A percentile compares a stretch with the other conserved stretches of the same genome.
Evolutionary conservation across 2,797 vertebrate species (phyloP).

Genomic region (Cryptoblepharus egeriae): DNA sequence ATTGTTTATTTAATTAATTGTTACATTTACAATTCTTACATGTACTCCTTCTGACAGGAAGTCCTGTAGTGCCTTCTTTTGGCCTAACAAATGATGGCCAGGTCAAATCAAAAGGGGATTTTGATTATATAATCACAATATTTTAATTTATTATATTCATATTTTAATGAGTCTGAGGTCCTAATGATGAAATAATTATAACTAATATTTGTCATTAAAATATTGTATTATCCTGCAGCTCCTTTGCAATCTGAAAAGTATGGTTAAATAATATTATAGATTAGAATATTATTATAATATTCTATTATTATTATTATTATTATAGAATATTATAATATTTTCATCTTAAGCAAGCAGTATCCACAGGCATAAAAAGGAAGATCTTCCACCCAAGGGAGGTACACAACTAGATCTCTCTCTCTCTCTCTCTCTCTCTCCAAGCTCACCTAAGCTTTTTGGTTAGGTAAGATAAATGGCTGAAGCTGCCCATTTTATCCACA

Average conservation of each 20-base stretch:
- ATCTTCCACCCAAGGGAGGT: not conserved
- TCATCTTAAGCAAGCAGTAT: not conserved
- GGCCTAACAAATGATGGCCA: not conserved
- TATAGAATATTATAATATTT: too few species aligned
- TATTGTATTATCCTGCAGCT: not conserved
- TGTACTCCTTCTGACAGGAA: not conserved
- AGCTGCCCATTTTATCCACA: too few species aligned
- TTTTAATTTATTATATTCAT: not conserved
- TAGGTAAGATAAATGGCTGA: not conserved
- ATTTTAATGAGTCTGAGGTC: not conserved
- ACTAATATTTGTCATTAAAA: not conserved
- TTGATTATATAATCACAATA: not conserved
- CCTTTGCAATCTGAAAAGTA: not conserved
- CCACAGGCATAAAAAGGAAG: not conserved
- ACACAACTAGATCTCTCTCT: not conserved
- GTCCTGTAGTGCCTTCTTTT: not conserved
- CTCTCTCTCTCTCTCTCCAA: not conserved
- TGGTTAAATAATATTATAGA: not conserved
- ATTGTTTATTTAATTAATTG: too few species aligned
- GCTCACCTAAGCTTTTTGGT: not conserved
- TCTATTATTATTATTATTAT: too few species aligned
- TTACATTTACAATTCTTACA: too few species aligned
- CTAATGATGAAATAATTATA: not conserved
- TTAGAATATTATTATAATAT: too few species aligned
- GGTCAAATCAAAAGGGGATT: not conserved